A percentile compares a stretch with the other conserved stretches of the same genome.
Conservation (phyloP, 35 echinoderm and acorn worm genomes). For the Amphiura filiformis region DNA sequence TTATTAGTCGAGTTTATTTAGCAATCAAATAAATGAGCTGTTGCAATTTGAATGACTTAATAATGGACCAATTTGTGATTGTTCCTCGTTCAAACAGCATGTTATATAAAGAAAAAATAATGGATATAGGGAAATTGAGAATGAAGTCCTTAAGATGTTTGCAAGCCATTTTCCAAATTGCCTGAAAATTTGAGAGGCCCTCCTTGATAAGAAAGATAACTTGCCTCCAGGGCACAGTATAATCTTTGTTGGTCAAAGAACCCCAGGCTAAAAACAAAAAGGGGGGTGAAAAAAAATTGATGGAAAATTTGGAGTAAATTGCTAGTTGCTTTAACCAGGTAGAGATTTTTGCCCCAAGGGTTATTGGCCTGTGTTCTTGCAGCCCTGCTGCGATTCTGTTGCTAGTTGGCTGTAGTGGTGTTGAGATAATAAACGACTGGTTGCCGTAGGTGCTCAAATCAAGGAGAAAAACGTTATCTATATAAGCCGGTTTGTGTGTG, state of each 20-base stretch:
- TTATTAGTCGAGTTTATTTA: background rate
- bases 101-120: background rate
- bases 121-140: background rate
- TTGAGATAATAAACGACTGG: background rate
- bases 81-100: background rate
- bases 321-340: background rate
- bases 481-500: background rate
- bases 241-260: slow-evolving; percentile 1
- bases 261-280: background rate
- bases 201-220: background rate
- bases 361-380: background rate
- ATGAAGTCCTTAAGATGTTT: background rate
- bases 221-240: background rate
- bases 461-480: background rate
- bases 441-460: background rate
- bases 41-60: background rate
- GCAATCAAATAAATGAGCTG: background rate
- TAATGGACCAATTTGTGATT: background rate
- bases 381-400: background rate
- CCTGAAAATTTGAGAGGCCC: background rate
- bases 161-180: background rate
- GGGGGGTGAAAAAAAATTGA: background rate
- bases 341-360: background rate
- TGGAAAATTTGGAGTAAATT: background rate
- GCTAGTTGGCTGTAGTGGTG: background rate